These are phyloP conservation scores for Cydia amplana DNA, from an alignment of 1,140 invertebrate genomes.

Conservation along the genomic window DNA sequence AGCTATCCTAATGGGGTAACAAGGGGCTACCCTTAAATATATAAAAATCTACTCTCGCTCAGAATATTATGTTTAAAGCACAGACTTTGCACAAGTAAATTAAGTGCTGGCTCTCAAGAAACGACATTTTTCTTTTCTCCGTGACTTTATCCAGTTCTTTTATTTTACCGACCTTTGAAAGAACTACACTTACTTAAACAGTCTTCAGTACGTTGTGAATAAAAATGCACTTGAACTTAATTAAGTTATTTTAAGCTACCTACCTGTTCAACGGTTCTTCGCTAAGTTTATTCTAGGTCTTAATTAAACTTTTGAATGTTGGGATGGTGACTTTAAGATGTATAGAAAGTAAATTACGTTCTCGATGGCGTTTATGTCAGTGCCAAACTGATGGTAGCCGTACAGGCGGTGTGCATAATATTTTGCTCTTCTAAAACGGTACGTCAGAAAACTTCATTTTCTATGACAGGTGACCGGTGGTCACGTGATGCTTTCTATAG, in stretches of 20 bases:
- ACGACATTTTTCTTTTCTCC: background rate
- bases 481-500: no score
- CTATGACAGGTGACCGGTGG: no score
- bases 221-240: constrained; percentile 8
- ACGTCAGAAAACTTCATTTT: no score
- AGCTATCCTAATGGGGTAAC: no score
- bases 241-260: background rate
- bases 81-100: background rate
- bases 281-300: background rate
- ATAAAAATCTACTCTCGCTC: background rate
- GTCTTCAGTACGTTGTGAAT: background rate
- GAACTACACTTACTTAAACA: constrained; percentile 5
- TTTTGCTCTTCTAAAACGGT: no score
- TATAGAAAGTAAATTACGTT: no score
- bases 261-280: background rate
- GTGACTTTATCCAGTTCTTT: background rate
- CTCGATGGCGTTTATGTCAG: no score
- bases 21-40: no score
- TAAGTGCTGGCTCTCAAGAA: background rate
- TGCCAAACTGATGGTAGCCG: no score
- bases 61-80: background rate
- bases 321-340: background rate
- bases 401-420: no score
- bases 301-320: background rate
- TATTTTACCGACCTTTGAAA: background rate